phyloP scores from a whole-genome alignment of 2,113 vertebrate genomes.

The Zapus hudsonius region DNA sequence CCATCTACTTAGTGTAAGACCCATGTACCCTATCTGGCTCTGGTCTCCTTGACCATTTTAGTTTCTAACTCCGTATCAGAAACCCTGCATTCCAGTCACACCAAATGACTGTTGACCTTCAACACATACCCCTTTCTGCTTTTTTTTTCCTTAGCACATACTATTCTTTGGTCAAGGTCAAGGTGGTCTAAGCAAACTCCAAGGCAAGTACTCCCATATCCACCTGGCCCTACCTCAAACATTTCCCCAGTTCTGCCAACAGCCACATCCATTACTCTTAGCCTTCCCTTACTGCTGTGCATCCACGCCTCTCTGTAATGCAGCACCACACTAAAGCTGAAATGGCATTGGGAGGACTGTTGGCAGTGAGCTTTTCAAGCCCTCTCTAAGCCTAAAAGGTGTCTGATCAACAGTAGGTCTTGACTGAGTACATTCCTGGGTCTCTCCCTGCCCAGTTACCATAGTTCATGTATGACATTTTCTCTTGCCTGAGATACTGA shows the following conservation, averaged over 20 bases:
- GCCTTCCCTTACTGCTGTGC: background rate
- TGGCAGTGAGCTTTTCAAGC: background rate
- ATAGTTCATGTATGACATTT: background rate
- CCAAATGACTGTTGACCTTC: background rate
- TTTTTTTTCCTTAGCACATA: background rate
- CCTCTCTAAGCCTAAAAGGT: background rate
- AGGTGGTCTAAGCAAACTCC: background rate
- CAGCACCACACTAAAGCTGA: background rate
- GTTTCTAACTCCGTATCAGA: background rate
- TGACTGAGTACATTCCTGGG: background rate
- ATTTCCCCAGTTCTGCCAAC: background rate
- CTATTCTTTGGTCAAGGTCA: background rate
- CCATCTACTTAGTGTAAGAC: background rate
- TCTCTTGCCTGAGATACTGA: background rate
- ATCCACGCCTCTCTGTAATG: background rate
- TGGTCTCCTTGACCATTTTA: background rate
- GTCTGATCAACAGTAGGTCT: background rate
- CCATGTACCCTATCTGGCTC: background rate
- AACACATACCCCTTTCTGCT: background rate
- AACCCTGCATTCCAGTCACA: background rate
- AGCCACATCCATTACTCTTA: background rate
- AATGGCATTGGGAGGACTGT: background rate
- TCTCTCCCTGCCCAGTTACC: background rate
- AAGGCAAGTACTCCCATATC: fast-evolving
- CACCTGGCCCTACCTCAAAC: background rate